Base-by-base conservation (phyloP, 2,797 vertebrate genomes). In the Brotula barbata region DNA sequence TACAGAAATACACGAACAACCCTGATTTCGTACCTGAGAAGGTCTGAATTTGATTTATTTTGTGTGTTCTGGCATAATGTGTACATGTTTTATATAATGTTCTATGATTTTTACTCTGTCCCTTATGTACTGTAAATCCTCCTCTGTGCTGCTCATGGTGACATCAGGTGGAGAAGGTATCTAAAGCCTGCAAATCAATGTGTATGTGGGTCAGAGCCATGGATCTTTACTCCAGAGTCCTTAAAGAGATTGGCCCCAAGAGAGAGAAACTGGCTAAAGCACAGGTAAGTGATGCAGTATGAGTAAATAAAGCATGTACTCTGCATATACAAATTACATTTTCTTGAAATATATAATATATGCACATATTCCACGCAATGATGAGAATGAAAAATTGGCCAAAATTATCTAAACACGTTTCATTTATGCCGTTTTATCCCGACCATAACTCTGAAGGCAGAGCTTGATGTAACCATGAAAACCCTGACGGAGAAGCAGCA, bases 131-230 rank as follows among this genome's bases (percentile, higher is more conserved):
- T 63, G 0, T 0, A 37, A 45, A 20, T 43, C 7, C 1, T 23
- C 22, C 3, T 42, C 17, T 71, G 1, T 52, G 7, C 33, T 62
- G 8, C 45, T 73, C 20, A 16, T 69, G 2, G 37, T 28, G 37
- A 9, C 19, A 19, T 15, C 6, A 87, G 82, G 93, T 94, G 43
- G 92, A 94, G 67, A 95, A 92, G 54, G 91, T 94, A 15, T 95
- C 93, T 43, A 92, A 85, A 82, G 92, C 93, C 2, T 95, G 93
- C 62, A 92, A 78, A 54, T 95, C 93, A 10, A 94, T 95, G 93
- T 94, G 92, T 50, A 94, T 94, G 92, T 93, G 92, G 92, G 94
- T 93, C 49, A 90, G 91, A 80, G 93, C 93, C 4, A 94, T 93
- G 90, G 87, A 93, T 78, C 66, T 95, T 14, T 96, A 94, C 82